Evolutionary conservation across 2,113 vertebrate species (phyloP).

Genomic region (Tetrax tetrax): DNA sequence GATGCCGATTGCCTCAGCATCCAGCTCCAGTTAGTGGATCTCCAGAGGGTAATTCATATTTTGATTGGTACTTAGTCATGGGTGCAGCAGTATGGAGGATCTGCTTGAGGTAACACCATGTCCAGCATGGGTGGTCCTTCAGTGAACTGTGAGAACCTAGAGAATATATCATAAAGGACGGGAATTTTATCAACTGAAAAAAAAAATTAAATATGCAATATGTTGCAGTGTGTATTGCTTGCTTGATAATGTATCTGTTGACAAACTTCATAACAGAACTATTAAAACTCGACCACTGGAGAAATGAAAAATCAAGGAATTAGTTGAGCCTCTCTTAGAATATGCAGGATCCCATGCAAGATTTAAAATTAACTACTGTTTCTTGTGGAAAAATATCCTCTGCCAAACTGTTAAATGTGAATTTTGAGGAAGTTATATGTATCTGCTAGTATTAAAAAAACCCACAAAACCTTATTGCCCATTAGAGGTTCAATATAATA

Average conservation of each 20-base stretch:
- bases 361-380: neutral
- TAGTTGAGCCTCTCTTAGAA: neutral
- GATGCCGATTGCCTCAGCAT: neutral
- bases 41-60: neutral
- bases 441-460: neutral
- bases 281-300: neutral
- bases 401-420: neutral
- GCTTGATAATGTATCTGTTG: neutral
- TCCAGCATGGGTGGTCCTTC: neutral
- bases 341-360: neutral
- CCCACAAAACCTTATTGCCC: neutral
- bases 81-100: neutral
- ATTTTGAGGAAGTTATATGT: neutral
- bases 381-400: neutral
- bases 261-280: neutral
- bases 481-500: neutral
- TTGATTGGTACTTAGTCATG: neutral
- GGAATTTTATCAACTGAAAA: neutral
- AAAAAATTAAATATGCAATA: neutral
- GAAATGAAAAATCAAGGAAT: neutral
- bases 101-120: neutral
- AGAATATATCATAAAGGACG: neutral
- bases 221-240: neutral
- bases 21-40: neutral
- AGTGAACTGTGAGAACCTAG: neutral